Evolutionary conservation across 2,113 vertebrate genomes (phyloP).

Genomic region (Elgaria multicarinata): DNA sequence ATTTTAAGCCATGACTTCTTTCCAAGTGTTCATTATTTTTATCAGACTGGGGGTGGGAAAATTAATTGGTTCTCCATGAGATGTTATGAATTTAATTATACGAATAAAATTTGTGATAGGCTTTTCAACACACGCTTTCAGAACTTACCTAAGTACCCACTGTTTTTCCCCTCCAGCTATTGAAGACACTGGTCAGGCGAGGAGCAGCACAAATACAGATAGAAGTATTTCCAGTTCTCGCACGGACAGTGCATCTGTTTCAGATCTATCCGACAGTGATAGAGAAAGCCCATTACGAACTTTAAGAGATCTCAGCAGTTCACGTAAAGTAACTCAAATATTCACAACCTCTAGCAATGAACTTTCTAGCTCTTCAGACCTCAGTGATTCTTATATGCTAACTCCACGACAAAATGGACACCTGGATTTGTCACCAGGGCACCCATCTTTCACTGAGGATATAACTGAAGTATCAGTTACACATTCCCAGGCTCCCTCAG

Average conservation of each 20-base stretch:
- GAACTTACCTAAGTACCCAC: slow-evolving; percentile 14
- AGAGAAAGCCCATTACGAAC: slow-evolving; percentile 69
- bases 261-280: slow-evolving; percentile 64
- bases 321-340: neutral
- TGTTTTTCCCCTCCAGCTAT: slow-evolving; percentile 61
- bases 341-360: neutral
- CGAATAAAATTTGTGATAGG: neutral
- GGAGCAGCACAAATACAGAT: neutral
- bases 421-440: neutral
- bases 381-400: neutral
- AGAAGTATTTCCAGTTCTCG: neutral
- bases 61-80: neutral
- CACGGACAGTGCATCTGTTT: slow-evolving; percentile 55
- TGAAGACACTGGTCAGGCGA: fast-evolving
- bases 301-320: slow-evolving; percentile 38
- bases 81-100: neutral
- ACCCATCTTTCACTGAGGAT: neutral
- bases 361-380: neutral
- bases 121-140: neutral
- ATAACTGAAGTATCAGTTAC: neutral
- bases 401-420: neutral
- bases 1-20: neutral
- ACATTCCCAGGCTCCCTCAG: neutral
- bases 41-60: neutral
- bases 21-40: neutral